phyloP scores from a whole-genome alignment of 2,888 invertebrate genomes.

The Cotesia congregata region DNA sequence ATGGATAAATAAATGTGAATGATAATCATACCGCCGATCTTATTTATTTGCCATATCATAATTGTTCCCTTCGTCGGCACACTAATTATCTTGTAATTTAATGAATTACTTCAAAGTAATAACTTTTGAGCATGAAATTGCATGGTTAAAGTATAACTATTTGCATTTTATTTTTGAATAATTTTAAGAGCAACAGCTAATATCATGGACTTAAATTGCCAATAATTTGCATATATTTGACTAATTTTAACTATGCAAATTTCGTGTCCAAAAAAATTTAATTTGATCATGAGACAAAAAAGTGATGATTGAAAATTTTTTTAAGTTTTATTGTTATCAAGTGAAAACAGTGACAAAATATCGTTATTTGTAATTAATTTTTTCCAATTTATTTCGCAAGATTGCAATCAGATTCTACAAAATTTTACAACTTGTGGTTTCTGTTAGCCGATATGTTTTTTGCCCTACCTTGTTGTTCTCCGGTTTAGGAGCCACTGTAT shows the following conservation, averaged over 20 bases:
- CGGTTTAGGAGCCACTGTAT: constrained; percentile 18
- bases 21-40: constrained; percentile 46
- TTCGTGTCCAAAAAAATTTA: background rate
- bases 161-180: background rate
- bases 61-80: constrained; percentile 45
- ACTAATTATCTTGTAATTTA: constrained; percentile 28
- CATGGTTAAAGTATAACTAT: background rate
- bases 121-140: background rate
- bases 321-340: background rate
- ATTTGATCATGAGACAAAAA: background rate
- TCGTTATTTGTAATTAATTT: background rate
- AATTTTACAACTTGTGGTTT: constrained; percentile 50
- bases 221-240: background rate
- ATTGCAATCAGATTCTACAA: constrained; percentile 48
- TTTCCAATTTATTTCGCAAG: constrained; percentile 29
- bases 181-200: background rate
- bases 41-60: constrained; percentile 35
- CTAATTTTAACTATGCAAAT: background rate
- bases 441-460: constrained; percentile 39
- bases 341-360: background rate
- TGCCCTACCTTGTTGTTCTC: constrained; percentile 9
- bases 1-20: constrained; percentile 51
- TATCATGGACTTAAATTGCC: background rate
- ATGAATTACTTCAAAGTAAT: background rate
- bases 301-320: background rate